Evolutionary conservation across 2,888 invertebrate species (phyloP).

Genomic region (Drosophila demipolita): DNA sequence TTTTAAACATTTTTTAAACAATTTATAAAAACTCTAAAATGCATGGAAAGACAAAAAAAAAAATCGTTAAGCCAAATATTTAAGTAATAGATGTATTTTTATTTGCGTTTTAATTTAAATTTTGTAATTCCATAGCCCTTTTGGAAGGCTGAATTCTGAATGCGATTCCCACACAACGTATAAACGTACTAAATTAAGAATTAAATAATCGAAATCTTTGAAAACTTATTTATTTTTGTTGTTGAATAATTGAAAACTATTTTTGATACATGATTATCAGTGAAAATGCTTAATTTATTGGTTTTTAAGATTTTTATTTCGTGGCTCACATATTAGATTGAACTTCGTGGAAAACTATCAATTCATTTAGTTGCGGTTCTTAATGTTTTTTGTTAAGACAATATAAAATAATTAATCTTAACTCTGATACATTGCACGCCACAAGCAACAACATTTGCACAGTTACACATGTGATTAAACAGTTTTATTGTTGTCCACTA

Average conservation of each 20-base stretch:
- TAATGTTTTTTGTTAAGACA: conserved; percentile 20
- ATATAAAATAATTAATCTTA: conserved; percentile 17
- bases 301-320: background rate
- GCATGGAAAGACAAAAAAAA: background rate
- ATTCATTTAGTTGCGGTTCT: conserved; percentile 4
- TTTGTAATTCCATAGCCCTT: background rate
- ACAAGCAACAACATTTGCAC: conserved; percentile 40
- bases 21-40: background rate
- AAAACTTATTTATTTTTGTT: background rate
- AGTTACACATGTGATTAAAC: conserved; percentile 32
- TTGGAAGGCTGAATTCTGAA: background rate
- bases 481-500: conserved; percentile 20
- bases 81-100: background rate
- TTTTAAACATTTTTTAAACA: background rate
- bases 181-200: background rate
- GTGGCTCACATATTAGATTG: background rate
- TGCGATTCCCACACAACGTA: background rate
- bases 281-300: background rate
- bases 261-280: background rate
- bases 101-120: background rate
- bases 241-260: background rate
- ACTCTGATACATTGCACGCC: conserved; percentile 40
- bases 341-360: conserved; percentile 1
- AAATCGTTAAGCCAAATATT: background rate
- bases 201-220: background rate